These are phyloP conservation scores for Campaea margaritaria DNA, from an alignment of 2,888 invertebrate genomes.

Conservation along the genomic window DNA sequence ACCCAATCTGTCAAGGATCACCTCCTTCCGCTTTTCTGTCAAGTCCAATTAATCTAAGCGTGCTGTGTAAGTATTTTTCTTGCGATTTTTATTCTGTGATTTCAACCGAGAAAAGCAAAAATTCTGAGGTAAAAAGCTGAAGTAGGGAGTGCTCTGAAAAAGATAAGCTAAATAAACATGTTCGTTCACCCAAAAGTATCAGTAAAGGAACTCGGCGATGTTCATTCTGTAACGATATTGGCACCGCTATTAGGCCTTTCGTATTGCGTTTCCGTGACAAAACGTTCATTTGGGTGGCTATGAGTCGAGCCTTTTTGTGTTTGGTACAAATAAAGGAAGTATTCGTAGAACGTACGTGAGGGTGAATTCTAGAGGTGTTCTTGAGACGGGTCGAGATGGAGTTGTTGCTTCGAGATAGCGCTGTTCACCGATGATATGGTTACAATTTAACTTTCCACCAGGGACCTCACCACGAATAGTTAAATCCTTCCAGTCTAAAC, in stretches of 20 bases:
- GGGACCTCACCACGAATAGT: too few species aligned
- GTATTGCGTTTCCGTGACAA: conserved; percentile 45
- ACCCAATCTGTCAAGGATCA: conserved; percentile 44
- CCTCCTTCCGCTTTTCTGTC: conserved; percentile 41
- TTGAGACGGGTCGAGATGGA: conserved; percentile 42
- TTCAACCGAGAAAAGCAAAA: conserved; percentile 15
- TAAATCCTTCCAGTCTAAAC: too few species aligned
- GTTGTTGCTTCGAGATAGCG: conserved; percentile 52
- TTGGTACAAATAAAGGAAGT: conserved; percentile 56
- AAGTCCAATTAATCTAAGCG: conserved; percentile 43
- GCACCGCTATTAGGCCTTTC: conserved; percentile 45
- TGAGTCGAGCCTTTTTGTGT: conserved; percentile 43
- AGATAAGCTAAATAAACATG: conserved; percentile 39
- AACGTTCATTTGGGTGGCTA: conserved; percentile 39
- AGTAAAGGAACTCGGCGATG: conserved; percentile 33
- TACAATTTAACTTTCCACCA: conserved; percentile 63
- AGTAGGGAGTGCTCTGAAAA: conserved; percentile 8
- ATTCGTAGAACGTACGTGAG: conserved; percentile 50
- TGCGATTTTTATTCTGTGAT: conserved; percentile 30
- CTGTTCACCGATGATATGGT: too few species aligned
- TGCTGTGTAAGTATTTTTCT: conserved; percentile 33
- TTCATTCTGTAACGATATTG: conserved; percentile 39
- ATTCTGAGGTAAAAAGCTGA: conserved; percentile 8
- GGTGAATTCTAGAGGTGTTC: conserved; percentile 53
- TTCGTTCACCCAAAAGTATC: conserved; percentile 29